These are phyloP conservation scores for Pteropus alecto DNA, from an alignment of 2,113 vertebrate genomes.

Conservation along the genomic window DNA sequence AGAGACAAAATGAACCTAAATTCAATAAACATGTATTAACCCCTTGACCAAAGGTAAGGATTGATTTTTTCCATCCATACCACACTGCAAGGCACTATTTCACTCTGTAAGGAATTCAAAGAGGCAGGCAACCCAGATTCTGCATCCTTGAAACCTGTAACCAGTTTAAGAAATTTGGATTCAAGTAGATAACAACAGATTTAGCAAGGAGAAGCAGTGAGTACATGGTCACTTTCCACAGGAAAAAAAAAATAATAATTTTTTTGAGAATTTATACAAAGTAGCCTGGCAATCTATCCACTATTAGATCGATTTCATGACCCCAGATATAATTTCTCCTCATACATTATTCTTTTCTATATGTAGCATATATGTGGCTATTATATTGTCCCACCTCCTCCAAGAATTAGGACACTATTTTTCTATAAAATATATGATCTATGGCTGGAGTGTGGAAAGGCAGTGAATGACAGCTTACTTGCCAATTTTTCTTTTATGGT, in stretches of 20 bases:
- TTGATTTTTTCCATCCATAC: neutral
- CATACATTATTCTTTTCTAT: neutral
- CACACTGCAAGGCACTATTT: neutral
- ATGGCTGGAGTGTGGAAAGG: neutral
- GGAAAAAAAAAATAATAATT: too few species aligned
- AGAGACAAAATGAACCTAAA: slow-evolving; percentile 14
- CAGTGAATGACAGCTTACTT: neutral
- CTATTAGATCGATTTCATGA: neutral
- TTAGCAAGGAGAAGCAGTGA: neutral
- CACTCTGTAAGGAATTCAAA: neutral
- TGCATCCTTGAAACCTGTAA: neutral
- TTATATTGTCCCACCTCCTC: neutral
- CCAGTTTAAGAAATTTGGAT: neutral
- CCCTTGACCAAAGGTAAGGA: neutral
- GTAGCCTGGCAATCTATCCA: neutral
- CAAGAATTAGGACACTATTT: neutral
- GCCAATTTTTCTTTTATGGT: neutral
- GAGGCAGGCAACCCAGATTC: neutral
- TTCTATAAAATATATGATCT: neutral
- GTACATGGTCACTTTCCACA: neutral
- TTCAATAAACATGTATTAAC: neutral
- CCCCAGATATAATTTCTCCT: neutral
- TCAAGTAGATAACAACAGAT: neutral
- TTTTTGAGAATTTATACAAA: neutral
- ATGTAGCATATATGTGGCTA: neutral